These are phyloP conservation scores for Gastrophryne carolinensis DNA, from an alignment of 2,797 vertebrate species.

Conservation along the genomic window DNA sequence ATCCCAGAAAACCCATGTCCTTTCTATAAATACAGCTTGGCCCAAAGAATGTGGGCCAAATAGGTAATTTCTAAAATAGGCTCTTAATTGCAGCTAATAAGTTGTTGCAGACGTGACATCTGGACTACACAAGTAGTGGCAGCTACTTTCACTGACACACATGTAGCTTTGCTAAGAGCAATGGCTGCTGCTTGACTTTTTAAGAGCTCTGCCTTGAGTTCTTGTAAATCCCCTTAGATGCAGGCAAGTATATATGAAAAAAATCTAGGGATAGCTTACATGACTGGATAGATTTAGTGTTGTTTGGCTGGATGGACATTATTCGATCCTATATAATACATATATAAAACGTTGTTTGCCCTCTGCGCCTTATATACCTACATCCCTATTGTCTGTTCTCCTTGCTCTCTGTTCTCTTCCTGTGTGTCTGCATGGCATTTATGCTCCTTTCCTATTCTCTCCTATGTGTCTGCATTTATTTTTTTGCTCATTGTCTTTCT, in stretches of 20 bases:
- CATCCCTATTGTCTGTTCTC: no score
- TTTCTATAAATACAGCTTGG: constrained; percentile 20
- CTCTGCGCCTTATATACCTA: no score
- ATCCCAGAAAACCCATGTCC: background rate
- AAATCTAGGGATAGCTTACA: background rate
- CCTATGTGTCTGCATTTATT: no score
- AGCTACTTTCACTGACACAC: background rate
- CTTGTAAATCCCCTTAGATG: constrained; percentile 8
- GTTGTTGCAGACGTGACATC: background rate
- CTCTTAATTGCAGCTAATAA: background rate
- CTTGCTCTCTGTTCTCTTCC: no score
- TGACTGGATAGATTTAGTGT: no score
- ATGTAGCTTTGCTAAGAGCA: background rate
- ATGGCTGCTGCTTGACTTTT: constrained; percentile 9
- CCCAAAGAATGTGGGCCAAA: background rate
- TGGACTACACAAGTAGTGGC: constrained; percentile 13
- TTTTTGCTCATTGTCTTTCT: no score
- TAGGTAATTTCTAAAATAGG: background rate
- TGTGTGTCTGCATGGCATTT: no score
- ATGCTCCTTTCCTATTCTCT: no score
- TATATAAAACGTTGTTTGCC: no score
- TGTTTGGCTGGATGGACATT: no score
- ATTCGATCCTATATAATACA: no score
- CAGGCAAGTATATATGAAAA: no score
- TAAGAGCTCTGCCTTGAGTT: constrained; percentile 6